Evolutionary conservation across 2,888 invertebrate species (phyloP).

Genomic region (Pseudanteris insignis): DNA sequence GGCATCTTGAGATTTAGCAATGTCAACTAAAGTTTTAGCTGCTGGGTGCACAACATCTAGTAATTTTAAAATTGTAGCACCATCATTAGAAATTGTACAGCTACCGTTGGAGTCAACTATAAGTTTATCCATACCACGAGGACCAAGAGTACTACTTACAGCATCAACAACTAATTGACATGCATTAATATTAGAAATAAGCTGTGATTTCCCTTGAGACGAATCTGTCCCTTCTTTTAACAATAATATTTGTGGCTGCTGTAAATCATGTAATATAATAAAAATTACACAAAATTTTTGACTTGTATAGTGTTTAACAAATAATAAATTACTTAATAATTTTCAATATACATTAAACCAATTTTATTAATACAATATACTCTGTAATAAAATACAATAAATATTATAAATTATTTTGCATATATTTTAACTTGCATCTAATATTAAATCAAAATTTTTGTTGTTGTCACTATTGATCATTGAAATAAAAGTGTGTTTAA

Average conservation of each 20-base stretch:
- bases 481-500: too few species aligned
- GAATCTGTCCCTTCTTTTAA: constrained; percentile 98
- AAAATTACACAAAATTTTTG: too few species aligned
- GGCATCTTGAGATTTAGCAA: constrained; percentile 98
- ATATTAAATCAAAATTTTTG: too few species aligned
- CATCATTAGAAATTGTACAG: constrained; percentile 98
- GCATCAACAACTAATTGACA: constrained; percentile 96
- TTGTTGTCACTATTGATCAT: too few species aligned
- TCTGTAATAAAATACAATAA: too few species aligned
- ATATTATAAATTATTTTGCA: too few species aligned
- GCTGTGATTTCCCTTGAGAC: constrained; percentile 94
- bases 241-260: constrained; percentile 98
- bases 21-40: constrained; percentile 96
- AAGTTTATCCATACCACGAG: constrained; percentile 98
- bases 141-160: constrained; percentile 96
- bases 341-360: too few species aligned
- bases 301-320: too few species aligned
- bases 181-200: constrained; percentile 97
- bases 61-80: constrained; percentile 98
- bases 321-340: too few species aligned
- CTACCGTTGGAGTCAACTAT: constrained; percentile 91
- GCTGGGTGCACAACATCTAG: constrained; percentile 98
- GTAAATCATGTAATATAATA: too few species aligned
- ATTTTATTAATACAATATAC: too few species aligned
- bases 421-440: too few species aligned